Conservation (phyloP, 2,113 vertebrate species). For the Phaethon lepturus region DNA sequence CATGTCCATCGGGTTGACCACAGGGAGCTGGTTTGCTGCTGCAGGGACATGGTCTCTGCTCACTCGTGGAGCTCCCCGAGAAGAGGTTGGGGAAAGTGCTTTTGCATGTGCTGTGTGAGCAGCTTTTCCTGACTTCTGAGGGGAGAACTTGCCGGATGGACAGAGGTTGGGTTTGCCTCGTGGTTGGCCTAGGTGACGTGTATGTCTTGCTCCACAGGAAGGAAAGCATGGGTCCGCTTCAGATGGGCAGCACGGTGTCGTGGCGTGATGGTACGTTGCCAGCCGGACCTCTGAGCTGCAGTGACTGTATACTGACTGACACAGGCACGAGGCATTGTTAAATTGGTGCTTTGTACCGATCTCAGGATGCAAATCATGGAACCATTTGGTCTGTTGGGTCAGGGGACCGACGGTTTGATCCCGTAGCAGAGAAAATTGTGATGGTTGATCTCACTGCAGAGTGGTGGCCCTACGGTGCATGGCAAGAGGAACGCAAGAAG, state of each 20-base stretch:
- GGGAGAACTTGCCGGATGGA: neutral
- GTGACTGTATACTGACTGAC: neutral
- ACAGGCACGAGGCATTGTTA: neutral
- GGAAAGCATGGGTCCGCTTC: neutral
- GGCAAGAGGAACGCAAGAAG: neutral
- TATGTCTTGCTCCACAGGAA: neutral
- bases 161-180: neutral
- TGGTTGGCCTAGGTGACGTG: neutral
- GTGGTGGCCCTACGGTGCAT: neutral
- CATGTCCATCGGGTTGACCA: neutral
- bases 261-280: no score
- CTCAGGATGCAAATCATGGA: neutral
- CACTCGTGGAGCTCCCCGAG: accelerated
- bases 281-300: neutral
- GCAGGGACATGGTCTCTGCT: neutral
- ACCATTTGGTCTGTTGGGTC: neutral
- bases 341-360: neutral
- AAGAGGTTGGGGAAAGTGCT: neutral
- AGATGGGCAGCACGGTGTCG: neutral
- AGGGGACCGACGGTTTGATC: neutral
- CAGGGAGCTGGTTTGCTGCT: neutral
- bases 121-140: neutral
- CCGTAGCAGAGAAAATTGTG: neutral
- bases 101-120: neutral
- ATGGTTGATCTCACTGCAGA: neutral